Conservation (phyloP, 2,113 vertebrate species). For the Silurus meridionalis region DNA sequence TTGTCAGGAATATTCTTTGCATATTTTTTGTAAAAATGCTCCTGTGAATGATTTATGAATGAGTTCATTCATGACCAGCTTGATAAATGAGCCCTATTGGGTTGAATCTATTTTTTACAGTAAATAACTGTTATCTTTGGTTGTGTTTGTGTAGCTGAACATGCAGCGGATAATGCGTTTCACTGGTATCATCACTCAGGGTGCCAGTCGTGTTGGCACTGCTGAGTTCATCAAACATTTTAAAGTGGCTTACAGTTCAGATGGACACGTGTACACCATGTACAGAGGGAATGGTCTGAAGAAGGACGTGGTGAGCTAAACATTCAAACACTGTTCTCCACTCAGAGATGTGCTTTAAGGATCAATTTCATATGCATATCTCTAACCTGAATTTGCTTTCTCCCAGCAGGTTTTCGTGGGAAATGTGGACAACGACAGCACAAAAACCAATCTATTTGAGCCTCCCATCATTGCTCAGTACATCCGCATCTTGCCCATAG, state of each 20-base stretch:
- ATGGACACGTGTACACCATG: slow-evolving; percentile 77
- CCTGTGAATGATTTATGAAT: neutral
- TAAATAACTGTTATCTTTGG: neutral
- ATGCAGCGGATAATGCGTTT: slow-evolving; percentile 84
- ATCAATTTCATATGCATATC: neutral
- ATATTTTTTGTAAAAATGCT: neutral
- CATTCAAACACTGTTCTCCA: neutral
- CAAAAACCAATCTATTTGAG: slow-evolving; percentile 83
- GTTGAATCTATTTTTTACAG: too few relatives aligned
- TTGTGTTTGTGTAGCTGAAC: slow-evolving; percentile 76
- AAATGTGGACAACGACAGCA: slow-evolving; percentile 79
- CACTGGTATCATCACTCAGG: slow-evolving; percentile 85
- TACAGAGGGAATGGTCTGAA: slow-evolving; percentile 64
- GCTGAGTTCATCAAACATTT: slow-evolving; percentile 83
- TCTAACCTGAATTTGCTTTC: neutral
- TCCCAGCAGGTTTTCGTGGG: slow-evolving; percentile 80
- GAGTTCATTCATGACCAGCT: neutral
- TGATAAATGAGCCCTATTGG: neutral
- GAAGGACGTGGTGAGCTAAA: slow-evolving; percentile 75
- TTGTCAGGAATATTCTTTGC: too few relatives aligned
- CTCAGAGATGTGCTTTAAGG: neutral
- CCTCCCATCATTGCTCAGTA: slow-evolving; percentile 82
- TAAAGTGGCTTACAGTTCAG: slow-evolving; percentile 85
- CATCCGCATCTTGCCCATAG: slow-evolving; percentile 81
- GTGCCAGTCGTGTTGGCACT: slow-evolving; percentile 82